Base-by-base conservation (phyloP, 2,113 vertebrate genomes). In the Hemibagrus wyckioides region DNA sequence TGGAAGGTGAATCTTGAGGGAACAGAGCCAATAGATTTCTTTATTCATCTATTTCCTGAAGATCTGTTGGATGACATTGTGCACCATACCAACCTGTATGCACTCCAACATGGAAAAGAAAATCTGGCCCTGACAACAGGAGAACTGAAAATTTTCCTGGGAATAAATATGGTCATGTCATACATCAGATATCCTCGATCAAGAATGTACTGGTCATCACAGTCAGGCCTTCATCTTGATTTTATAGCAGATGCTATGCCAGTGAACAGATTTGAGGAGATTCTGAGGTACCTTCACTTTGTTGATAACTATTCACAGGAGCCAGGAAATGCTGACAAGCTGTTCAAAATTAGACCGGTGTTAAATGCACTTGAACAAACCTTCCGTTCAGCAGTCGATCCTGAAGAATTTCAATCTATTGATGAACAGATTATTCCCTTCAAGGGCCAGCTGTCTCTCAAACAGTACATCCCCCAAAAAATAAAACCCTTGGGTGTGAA, bases 401-500 rank as follows among this genome's bases (percentile, higher is more conserved):
- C 89, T 67, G 56, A 85, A 57, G 48, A 88, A 48, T 86, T 71
- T 61, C 69, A 86, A 25, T 82, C 71, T 36, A 41, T 88, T 54
- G 87, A 88, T 65, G 84, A 84, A 36, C 84, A 88, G 33, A 86
- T 86, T 17, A 90, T 90, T 85, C 80, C 79, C 5, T 90, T 90
- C 84, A 86, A 75, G 48, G 84, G 80, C 15, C n/a, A 30, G n/a
- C n/a, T n/a, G n/a, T n/a, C n/a, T n/a, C n/a, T n/a, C n/a, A n/a
- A n/a, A 21, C 80, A 88, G 23, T 90, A 88, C 77, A 82, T 79
- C 8, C 30, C 52, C 25, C 10, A 28, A 33, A 88, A 88, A 41
- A n/a, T 50, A 11, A 83, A 88, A 67, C 41, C 73, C 33, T 86
- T 80, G 71, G 71, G 84, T n/a, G 36, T 88, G 39, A 86, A 90